These are phyloP conservation scores for Sminthurinus aureus DNA, from an alignment of 2,888 invertebrate genomes.

Conservation along the genomic window DNA sequence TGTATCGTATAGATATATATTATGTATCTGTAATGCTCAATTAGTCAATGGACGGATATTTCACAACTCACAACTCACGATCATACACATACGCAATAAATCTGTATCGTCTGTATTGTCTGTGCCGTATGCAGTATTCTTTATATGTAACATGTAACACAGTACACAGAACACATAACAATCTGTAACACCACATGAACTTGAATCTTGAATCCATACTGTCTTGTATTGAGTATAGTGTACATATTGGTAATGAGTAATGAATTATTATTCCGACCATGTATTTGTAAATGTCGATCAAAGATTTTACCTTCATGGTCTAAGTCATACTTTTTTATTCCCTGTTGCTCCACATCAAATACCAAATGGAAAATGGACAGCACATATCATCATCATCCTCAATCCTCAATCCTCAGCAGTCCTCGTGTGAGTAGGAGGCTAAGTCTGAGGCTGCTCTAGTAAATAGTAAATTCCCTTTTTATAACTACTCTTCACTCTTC, in stretches of 20 bases:
- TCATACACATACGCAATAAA: background rate
- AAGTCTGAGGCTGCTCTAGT: background rate
- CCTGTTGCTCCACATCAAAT: background rate
- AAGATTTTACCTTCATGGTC: conserved; percentile 1
- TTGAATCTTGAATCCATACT: too few species aligned
- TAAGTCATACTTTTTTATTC: background rate
- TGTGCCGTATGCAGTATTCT: too few species aligned
- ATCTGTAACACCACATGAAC: too few species aligned
- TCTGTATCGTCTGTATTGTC: too few species aligned
- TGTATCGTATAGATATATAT: too few species aligned
- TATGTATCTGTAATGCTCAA: background rate
- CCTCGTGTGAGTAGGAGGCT: too few species aligned
- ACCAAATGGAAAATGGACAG: too few species aligned
- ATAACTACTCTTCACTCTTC: background rate
- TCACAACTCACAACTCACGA: background rate
- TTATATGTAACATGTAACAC: too few species aligned
- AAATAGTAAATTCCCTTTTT: background rate
- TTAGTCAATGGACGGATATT: background rate
- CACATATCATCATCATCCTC: too few species aligned
- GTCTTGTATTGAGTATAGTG: background rate
- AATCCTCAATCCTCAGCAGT: too few species aligned
- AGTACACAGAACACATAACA: too few species aligned
- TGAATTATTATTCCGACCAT: conserved; percentile 11
- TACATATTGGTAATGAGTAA: background rate
- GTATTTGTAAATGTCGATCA: conserved; percentile 18